phyloP scores from a whole-genome alignment of 2,888 invertebrate genomes.

The Euproctis similis region DNA sequence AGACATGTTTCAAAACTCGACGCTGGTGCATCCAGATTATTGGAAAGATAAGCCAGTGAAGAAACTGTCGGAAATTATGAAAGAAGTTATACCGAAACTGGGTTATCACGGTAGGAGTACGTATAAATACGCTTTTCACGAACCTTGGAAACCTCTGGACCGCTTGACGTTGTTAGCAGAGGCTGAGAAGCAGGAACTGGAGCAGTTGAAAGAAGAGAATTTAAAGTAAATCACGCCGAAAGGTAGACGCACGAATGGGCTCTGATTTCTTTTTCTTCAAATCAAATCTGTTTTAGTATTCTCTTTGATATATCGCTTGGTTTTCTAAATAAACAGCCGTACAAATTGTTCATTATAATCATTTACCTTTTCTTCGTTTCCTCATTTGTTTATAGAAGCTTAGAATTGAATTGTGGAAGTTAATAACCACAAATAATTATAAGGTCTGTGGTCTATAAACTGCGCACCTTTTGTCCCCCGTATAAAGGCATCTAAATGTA shows the following conservation, averaged over 20 bases:
- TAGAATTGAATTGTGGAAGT: no score
- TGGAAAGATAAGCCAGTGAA: conserved; percentile 42
- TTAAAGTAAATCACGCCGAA: no score
- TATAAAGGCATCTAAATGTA: no score
- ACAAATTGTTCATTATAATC: no score
- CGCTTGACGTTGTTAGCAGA: conserved; percentile 45
- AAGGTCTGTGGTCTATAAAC: no score
- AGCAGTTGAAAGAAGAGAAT: conserved; percentile 1
- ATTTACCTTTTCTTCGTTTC: no score
- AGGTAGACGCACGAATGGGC: conserved; percentile 23
- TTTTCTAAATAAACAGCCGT: conserved; percentile 7
- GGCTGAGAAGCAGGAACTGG: conserved; percentile 46
- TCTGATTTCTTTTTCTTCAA: conserved; percentile 36
- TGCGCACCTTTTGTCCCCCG: no score
- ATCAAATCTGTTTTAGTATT: conserved; percentile 1
- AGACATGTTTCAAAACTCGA: conserved; percentile 48
- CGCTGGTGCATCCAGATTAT: conserved; percentile 52
- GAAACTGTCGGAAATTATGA: conserved; percentile 23
- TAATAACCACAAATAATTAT: no score
- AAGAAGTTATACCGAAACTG: conserved; percentile 37
- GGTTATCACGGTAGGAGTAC: conserved; percentile 59
- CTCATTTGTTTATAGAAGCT: no score
- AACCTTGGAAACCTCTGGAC: conserved; percentile 63
- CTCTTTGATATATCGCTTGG: conserved; percentile 8
- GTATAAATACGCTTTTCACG: conserved; percentile 63